Base-by-base conservation (phyloP, 2,888 invertebrate species). In the Terebella lapidaria region DNA sequence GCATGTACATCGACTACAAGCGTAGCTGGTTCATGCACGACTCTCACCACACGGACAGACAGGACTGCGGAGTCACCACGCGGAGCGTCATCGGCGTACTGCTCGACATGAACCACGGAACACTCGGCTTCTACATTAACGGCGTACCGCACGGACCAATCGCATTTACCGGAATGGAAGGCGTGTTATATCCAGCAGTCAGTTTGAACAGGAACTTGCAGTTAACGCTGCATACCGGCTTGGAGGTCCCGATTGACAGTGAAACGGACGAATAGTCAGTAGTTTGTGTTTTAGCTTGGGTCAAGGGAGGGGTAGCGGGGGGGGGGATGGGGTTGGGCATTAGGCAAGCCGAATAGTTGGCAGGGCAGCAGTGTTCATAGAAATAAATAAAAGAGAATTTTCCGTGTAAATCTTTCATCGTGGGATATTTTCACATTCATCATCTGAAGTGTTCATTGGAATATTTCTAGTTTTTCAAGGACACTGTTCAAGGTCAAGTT, bases 1-100 rank as follows among this genome's bases (percentile, higher is more conserved):
- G 94, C 73, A 97, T 97, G 93, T 94, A 94, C 82, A 90, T 94
- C 69, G 94, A 94, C 82, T 88, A 90, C 49, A 88, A 91, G 76
- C 86, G 97, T 29, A 95, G 95, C 63, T 97, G 97, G 97, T 97
- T 96, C 84, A 91, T 95, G 84, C 95, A 97, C 83, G 90, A 89
- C 61, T 94, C 94, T 62, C 87, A 89, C 63, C 97, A 97, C 84
- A 92, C 91, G 71, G 90, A 92, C 57, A 87, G 97, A 28, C 90
- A 89, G 28, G 91, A 91, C 70, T 94, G 94, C 45, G 95, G 95
- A 58, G 89, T 95, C 55, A 85, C 86, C 65, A 86, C 87, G 29
- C 94, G 93, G 63, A 87, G 89, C 65, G 88, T 89, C 2, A 88
- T 97, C 42, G 96, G 96, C 29, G 89, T 97, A 45, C 86, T 95